Evolutionary conservation across 2,888 invertebrate species (phyloP).

Genomic region (Halocaridina rubra): DNA sequence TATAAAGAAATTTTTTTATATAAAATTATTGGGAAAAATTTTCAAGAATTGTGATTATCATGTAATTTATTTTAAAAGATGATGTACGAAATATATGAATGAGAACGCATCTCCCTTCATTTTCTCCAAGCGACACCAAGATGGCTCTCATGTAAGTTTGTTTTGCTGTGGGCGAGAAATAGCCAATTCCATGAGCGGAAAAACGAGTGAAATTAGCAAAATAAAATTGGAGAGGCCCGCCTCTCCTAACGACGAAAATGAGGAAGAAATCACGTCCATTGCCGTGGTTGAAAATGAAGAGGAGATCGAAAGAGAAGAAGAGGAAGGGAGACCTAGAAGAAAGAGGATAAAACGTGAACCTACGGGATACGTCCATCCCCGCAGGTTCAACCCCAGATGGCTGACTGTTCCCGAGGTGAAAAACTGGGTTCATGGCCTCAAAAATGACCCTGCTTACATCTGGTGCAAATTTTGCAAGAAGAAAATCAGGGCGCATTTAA

Average conservation of each 20-base stretch:
- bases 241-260: background rate
- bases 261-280: background rate
- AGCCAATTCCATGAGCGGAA: slow-evolving; percentile 1
- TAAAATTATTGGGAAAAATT: too few species aligned
- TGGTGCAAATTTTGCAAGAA: slow-evolving; percentile 30
- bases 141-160: background rate
- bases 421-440: slow-evolving; percentile 7
- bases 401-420: background rate
- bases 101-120: background rate
- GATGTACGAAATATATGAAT: background rate
- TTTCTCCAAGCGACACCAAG: background rate
- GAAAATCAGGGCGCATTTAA: slow-evolving; percentile 14
- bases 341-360: background rate
- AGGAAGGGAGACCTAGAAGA: background rate
- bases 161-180: background rate
- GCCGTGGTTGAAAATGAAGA: background rate
- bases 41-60: too few species aligned
- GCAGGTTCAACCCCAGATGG: slow-evolving; percentile 15
- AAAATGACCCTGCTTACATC: background rate
- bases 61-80: background rate
- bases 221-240: background rate
- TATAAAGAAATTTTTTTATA: too few species aligned
- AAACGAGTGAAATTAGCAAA: background rate
- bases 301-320: background rate
- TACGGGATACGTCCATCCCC: background rate